Evolutionary conservation across 2,113 vertebrate genomes (phyloP).

Genomic region (Lycocorax pyrrhopterus): DNA sequence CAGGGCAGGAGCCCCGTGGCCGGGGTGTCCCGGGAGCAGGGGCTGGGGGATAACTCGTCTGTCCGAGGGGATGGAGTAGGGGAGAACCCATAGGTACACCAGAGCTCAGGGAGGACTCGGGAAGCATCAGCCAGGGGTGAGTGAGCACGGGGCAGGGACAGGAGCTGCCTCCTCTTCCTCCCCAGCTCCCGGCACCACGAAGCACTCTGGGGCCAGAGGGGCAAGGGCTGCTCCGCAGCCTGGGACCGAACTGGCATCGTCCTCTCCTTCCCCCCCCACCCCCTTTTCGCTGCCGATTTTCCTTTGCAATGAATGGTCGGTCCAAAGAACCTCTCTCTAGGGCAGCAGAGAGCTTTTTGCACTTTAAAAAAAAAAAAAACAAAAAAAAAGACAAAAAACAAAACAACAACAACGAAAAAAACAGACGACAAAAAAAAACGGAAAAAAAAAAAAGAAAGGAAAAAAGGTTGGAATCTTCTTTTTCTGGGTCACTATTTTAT

Average conservation of each 20-base stretch:
- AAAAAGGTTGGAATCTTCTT: constrained; percentile 65
- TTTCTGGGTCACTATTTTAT: constrained; percentile 66
- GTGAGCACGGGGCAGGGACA: background rate
- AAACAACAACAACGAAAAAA: background rate
- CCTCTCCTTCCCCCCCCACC: background rate
- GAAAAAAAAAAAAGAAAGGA: background rate
- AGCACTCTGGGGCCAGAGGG: constrained; percentile 11
- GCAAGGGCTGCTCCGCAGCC: background rate
- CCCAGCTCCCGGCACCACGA: background rate
- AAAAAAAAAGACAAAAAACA: background rate
- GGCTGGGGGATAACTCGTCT: background rate
- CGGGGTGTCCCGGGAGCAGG: background rate
- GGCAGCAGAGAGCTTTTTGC: constrained; percentile 83
- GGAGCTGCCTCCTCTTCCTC: constrained; percentile 17
- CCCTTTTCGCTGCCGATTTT: constrained; percentile 70
- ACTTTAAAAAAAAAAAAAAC: constrained; percentile 71
- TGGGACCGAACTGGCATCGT: background rate
- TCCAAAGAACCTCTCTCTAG: constrained; percentile 83
- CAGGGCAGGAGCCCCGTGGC: background rate
- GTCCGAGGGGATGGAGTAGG: background rate
- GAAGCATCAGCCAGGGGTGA: constrained; percentile 38
- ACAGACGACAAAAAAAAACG: background rate
- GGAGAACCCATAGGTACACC: constrained; percentile 25
- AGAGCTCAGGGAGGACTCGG: constrained; percentile 58
- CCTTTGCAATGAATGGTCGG: constrained; percentile 77